A percentile compares a stretch with the other conserved stretches of the same genome.
phyloP scores from a whole-genome alignment of 64 coral and sea anemone genomes.

The Actinia equina region DNA sequence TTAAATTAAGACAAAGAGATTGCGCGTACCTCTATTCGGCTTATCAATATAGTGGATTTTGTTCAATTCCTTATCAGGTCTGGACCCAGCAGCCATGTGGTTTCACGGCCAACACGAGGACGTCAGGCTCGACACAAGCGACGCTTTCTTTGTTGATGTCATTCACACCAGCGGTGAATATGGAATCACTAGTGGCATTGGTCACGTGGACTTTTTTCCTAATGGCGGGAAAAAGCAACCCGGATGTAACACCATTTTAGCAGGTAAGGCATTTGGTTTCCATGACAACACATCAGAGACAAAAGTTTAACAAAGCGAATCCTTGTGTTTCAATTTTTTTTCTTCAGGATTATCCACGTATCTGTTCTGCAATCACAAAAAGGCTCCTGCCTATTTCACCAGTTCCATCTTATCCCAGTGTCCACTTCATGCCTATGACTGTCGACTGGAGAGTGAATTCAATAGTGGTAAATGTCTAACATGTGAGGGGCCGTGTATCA shows the following conservation, averaged over 20 bases:
- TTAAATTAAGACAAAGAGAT: no score
- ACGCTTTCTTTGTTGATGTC: constrained; percentile 82
- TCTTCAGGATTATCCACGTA: neutral
- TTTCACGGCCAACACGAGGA: constrained; percentile 54
- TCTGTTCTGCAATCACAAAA: constrained; percentile 72
- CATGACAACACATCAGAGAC: neutral
- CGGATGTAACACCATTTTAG: constrained; percentile 58
- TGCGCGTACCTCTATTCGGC: no score
- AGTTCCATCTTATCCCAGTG: constrained; percentile 51
- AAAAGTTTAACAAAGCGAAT: neutral
- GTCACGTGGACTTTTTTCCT: constrained; percentile 92
- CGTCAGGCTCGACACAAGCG: constrained; percentile 74
- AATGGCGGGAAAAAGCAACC: constrained; percentile 85
- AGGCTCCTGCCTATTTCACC: constrained; percentile 65
- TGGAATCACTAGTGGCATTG: constrained; percentile 34
- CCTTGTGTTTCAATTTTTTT: neutral
- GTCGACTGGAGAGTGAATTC: constrained; percentile 59
- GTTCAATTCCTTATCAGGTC: constrained; percentile 11
- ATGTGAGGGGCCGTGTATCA: constrained; percentile 51
- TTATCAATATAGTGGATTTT: neutral
- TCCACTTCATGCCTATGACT: constrained; percentile 60
- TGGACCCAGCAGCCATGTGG: constrained; percentile 72
- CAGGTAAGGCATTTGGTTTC: constrained; percentile 14
- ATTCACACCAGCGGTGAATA: constrained; percentile 66
- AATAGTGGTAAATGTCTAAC: constrained; percentile 62